Conservation (phyloP, 2,888 invertebrate species). For the Drosophila phalerata region DNA sequence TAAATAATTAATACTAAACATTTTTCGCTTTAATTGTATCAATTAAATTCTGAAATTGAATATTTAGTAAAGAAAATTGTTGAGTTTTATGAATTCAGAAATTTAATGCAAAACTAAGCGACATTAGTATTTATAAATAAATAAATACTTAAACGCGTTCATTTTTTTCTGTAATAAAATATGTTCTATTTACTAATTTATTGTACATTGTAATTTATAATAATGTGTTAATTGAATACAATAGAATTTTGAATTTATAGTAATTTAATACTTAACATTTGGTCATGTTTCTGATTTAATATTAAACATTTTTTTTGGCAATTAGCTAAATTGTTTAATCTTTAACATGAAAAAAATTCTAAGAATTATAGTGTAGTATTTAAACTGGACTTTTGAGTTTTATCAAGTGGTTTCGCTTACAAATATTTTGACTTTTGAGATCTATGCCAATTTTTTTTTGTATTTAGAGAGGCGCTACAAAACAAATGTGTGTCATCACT, state of each 20-base stretch:
- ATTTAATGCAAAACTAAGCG: not conserved
- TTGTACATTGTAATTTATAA: not conserved
- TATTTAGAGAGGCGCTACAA: not conserved
- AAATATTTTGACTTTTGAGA: not conserved
- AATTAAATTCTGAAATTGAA: not conserved
- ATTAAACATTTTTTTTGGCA: too few relatives aligned
- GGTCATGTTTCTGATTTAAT: too few relatives aligned
- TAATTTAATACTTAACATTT: too few relatives aligned
- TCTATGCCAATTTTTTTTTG: not conserved
- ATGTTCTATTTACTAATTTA: not conserved
- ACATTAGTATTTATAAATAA: too few relatives aligned
- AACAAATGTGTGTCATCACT: conserved; percentile 55
- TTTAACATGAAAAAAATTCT: not conserved
- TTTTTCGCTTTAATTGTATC: not conserved
- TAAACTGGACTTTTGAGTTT: not conserved
- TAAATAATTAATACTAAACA: not conserved
- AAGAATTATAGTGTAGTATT: not conserved
- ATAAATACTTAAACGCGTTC: too few relatives aligned
- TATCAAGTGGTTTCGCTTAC: not conserved
- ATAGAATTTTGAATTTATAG: not conserved
- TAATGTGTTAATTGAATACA: not conserved
- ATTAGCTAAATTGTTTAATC: too few relatives aligned
- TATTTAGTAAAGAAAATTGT: not conserved
- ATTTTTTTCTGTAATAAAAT: not conserved
- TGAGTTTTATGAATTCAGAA: not conserved